Base-by-base conservation (phyloP, 1,140 invertebrate species). In the Zaprionus capensis region DNA sequence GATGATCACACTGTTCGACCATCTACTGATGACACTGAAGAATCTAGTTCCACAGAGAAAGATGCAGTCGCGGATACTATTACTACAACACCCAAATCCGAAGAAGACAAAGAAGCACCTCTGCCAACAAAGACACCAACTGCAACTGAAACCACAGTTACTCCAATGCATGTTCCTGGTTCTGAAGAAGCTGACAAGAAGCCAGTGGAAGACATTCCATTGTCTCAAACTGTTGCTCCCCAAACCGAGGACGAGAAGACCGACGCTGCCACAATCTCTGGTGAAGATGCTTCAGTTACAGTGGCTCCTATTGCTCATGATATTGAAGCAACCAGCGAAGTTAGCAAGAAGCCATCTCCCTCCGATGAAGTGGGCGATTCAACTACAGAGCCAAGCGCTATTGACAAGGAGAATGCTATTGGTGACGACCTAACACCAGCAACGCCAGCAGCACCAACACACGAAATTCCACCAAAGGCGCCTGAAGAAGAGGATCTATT, bases 211-310 rank as follows among this genome's bases (percentile, higher is more conserved):
- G 85, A 80, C n/a, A 65, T 62, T 12, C 55, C n/a, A 17, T 17
- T 72, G 66, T 91, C 81, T 11, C 85, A 91, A 66, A 88, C 84
- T 31, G 38, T 74, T 65, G 51, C 71, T 22, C 81, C 84, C 1
- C 71, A 73, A 26, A 34, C 41, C 31, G 67, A 66, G 24, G 63
- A 57, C 31, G 71, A 73, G 26, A 66, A 66, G 51, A 62, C 31
- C 15, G 80, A 63, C n/a, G 38, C 74, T 58, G 49, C 56, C 22
- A 70, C 61, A 53, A 79, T 74, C 70, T 71, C 71, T 71, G 77
- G 66, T 67, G 70, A 82, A 67, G 57, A 55, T 36, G 66, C 24
- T 73, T 63, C 63, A 14, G 57, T 51, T 44, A 65, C 82, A 38
- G 74, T 74, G 73, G 65, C 66, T 75, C 80, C 90, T 70, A 49